phyloP scores from a whole-genome alignment of 2,888 invertebrate genomes.

The Brachypterus glaber region DNA sequence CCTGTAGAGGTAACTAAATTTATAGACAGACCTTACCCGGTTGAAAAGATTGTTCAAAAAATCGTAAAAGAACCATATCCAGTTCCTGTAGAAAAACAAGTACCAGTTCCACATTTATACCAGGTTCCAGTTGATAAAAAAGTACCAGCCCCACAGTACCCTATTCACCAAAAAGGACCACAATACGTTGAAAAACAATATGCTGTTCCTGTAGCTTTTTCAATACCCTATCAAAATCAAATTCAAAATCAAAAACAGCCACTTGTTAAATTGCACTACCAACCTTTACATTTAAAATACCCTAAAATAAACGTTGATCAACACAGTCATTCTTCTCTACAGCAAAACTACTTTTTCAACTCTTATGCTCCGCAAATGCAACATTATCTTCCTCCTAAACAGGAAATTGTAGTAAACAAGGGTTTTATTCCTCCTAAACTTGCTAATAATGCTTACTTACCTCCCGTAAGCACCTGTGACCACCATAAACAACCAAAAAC shows the following conservation, averaged over 20 bases:
- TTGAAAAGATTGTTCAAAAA: slow-evolving; percentile 27
- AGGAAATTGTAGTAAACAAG: slow-evolving; percentile 10
- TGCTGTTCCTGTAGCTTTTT: neutral
- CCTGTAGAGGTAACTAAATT: slow-evolving; percentile 36
- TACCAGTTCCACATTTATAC: slow-evolving; percentile 46
- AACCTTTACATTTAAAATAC: slow-evolving; percentile 3
- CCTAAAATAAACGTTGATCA: slow-evolving; percentile 15
- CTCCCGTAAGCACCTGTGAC: slow-evolving; percentile 12
- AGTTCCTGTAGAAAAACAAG: slow-evolving; percentile 52
- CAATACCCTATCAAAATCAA: slow-evolving; percentile 2
- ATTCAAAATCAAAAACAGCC: no score
- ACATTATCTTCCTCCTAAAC: slow-evolving; percentile 22
- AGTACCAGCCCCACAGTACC: neutral
- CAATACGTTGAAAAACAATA: slow-evolving; percentile 19
- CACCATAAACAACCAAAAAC: slow-evolving; percentile 10
- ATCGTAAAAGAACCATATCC: slow-evolving; percentile 45
- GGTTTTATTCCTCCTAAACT: slow-evolving; percentile 5
- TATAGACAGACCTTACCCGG: slow-evolving; percentile 35
- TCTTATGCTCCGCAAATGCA: slow-evolving; percentile 24
- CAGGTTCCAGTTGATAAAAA: slow-evolving; percentile 35
- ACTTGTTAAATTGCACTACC: no score
- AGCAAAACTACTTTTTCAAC: slow-evolving; percentile 12
- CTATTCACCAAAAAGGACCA: slow-evolving; percentile 17
- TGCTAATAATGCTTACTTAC: slow-evolving; percentile 12
- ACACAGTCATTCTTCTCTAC: slow-evolving; percentile 17